Evolutionary conservation across 2,797 vertebrate genomes (phyloP), one percentile per base, ranked within the genome.

Genomic region (Mus minutoides): DNA sequence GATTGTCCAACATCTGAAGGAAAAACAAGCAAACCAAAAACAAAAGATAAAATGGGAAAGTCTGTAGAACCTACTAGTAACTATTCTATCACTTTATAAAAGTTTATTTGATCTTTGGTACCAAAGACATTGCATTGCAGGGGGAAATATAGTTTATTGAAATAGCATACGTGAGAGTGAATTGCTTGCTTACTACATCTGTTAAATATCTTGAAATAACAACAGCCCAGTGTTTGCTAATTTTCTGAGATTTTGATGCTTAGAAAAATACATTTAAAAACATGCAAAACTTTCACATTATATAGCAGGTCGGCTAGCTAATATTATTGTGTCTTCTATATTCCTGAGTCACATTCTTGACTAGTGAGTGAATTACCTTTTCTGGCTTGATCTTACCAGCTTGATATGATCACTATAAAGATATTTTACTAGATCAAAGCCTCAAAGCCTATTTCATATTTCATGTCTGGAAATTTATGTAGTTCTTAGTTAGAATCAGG

Each of bases 221-320:
- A 34, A n/a, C 3, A 43, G 8, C 56, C 29, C 12, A 56, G n/a
- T 2, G 1, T 90, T 89, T 79, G 56, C 9, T 84, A 79, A 4
- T 94, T 58, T 91, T 49, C 3, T 85, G 83, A 96, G 2, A 94
- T 91, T 90, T 88, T 24, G 43, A 90, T 67, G 13, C 2, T 12
- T 22, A 37, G 3, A 40, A 87, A 90, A 93, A 90, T 62, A 78
- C 31, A 34, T 60, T 31, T 60, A 16, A 24, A 75, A 75, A 26
- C 13, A 49, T 8, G 13, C 12, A 29, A 16, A 29, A 22, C 34
- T 58, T 56, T 79, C 78, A 22, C 73, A 40, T 54, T 34, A 37
- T 10, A 2, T 31, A 14, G 22, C 2, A 90, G 3, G 31, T 62
- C 62, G n/a, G 77, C 22, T 90, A 40, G 88, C 69, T 56, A 54